Evolutionary conservation across 1,140 invertebrate species (phyloP), one percentile per base, ranked within the genome.

Genomic region (Homalodisca vitripennis): DNA sequence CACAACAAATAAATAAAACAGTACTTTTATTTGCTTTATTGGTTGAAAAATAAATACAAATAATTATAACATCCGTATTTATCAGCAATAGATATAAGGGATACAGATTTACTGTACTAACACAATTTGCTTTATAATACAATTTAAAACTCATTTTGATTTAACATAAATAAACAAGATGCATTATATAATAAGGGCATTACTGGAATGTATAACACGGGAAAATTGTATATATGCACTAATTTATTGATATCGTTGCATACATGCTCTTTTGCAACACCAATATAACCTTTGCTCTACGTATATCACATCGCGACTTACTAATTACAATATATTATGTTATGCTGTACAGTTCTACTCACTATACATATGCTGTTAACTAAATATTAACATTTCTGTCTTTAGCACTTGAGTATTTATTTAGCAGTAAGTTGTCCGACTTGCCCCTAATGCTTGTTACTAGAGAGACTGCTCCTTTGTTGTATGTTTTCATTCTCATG

Each of bases 41-140:
- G 55, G 27, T 27, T 60, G 55, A 60, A 60, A 60, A 60, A 60
- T 60, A 60, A 60, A 60, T 60, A 60, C 55, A 60, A 60, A 30
- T 26, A 60, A 30, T 60, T 27, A 60, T 53, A 60, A 60, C 55
- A 13, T 22, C 55, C 6, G 17, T 41, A 41, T 41, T 17, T 10
- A 41, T 41, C 34, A 41, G 34, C 34, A 10, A 41, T 41, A 17
- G 17, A 41, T 17, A 41, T 41, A 41, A 41, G 34, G 34, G 34
- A 41, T 10, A 6, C 6, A 17, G 34, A 41, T 41, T 41, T 41
- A 41, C 34, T 17, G 17, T 41, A 41, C 34, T 41, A n/a, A n/a
- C 34, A 10, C 34, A 41, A 41, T 6, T 41, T 41, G 34, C 17
- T 17, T 10, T 41, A 41, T 41, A 26, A 27, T 22, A 60, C 55